Evolutionary conservation across 2,888 invertebrate genomes (phyloP).

Genomic region (Odontothrips loti): DNA sequence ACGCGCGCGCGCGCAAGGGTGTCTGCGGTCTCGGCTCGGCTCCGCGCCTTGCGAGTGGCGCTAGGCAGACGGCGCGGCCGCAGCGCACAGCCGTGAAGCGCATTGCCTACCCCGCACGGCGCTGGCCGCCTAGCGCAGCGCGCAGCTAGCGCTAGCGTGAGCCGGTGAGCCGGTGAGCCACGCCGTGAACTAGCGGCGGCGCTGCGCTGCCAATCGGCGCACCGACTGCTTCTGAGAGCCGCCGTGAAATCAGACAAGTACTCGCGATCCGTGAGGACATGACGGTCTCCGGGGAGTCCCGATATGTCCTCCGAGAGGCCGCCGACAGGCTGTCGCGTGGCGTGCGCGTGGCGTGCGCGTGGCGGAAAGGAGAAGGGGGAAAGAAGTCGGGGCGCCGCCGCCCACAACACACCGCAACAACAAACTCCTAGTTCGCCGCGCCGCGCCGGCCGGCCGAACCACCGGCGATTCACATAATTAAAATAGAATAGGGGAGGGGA

Average conservation of each 20-base stretch:
- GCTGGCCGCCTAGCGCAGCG: not conserved
- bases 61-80: not conserved
- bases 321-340: not conserved
- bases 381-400: too few species aligned
- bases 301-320: not conserved
- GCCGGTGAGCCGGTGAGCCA: too few species aligned
- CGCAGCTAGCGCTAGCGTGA: not conserved
- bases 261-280: not conserved
- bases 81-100: not conserved
- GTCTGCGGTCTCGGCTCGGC: too few species aligned
- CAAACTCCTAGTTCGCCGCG: not conserved
- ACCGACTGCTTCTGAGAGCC: not conserved
- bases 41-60: not conserved
- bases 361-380: too few species aligned
- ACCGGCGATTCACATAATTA: constrained; percentile 16
- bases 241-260: not conserved
- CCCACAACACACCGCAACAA: not conserved
- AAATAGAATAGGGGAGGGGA: constrained; percentile 7
- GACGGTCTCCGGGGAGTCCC: not conserved
- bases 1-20: too few species aligned
- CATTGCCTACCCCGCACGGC: not conserved
- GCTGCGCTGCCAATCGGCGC: too few species aligned
- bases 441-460: not conserved
- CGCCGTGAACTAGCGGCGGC: too few species aligned
- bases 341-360: not conserved